These are phyloP conservation scores for Aurelia aurita DNA, from an alignment of 30 jellyfish, hydroid and myxozoan species.

Conservation along the genomic window DNA sequence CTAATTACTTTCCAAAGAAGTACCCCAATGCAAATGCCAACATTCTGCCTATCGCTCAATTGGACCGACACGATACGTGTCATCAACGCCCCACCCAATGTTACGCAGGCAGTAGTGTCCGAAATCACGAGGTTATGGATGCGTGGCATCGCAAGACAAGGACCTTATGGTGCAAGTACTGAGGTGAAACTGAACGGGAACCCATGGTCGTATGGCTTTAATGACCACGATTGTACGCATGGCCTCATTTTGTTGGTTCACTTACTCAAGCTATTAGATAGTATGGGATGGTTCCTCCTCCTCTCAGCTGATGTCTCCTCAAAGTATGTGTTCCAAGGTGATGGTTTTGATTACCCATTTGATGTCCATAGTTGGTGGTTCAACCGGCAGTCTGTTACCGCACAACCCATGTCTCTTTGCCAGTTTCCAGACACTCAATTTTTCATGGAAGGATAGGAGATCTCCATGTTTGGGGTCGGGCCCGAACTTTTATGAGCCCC, in stretches of 20 bases:
- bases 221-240: conserved; percentile 56
- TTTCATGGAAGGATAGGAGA: too few species aligned
- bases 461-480: too few species aligned
- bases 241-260: conserved; percentile 46
- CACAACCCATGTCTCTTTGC: too few species aligned
- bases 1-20: conserved; percentile 33
- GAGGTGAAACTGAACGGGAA: conserved; percentile 51
- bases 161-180: neutral
- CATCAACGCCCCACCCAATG: conserved; percentile 63
- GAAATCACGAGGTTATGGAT: conserved; percentile 42
- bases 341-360: conserved; percentile 57
- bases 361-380: conserved; percentile 83
- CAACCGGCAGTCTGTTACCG: too few species aligned
- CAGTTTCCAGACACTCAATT: too few species aligned
- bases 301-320: conserved; percentile 83
- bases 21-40: conserved; percentile 29
- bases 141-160: conserved; percentile 28
- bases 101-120: conserved; percentile 5
- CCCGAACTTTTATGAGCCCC: too few species aligned
- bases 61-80: conserved; percentile 41
- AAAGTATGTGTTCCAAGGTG: conserved; percentile 39
- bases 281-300: conserved; percentile 63
- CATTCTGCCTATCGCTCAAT: conserved; percentile 50
- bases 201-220: conserved; percentile 48
- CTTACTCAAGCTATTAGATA: conserved; percentile 18